Evolutionary conservation across 2,797 vertebrate species (phyloP).

Genomic region (Falco peregrinus): DNA sequence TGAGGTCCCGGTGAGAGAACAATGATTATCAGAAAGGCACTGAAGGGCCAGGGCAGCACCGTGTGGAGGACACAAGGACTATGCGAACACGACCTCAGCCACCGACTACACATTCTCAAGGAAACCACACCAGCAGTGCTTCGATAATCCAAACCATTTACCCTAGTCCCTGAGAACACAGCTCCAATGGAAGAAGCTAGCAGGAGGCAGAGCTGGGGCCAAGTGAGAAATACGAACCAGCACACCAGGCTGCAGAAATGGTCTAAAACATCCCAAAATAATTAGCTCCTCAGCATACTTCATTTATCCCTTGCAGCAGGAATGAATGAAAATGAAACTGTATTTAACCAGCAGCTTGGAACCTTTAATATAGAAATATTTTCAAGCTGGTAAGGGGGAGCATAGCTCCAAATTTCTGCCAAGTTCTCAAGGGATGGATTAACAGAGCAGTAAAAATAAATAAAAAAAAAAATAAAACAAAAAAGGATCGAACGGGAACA

Average conservation of each 20-base stretch:
- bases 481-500: not conserved
- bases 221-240: constrained; percentile 25
- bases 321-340: not conserved
- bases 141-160: not conserved
- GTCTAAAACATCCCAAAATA: not conserved
- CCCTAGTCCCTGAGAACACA: not conserved
- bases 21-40: not conserved
- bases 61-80: not conserved
- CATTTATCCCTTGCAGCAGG: not conserved
- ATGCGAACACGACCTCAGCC: not conserved
- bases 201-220: not conserved
- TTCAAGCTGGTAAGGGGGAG: not conserved
- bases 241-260: constrained; percentile 37
- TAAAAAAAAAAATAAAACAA: not conserved
- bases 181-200: not conserved
- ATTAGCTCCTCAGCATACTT: not conserved
- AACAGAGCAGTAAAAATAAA: not conserved
- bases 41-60: not conserved
- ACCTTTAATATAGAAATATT: not conserved
- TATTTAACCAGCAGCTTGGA: not conserved
- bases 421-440: not conserved
- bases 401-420: not conserved
- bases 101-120: not conserved
- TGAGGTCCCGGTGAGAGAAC: not conserved
- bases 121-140: not conserved